These are phyloP conservation scores for Corythornis vintsioides DNA, from an alignment of 2,113 vertebrate species.

Conservation along the genomic window DNA sequence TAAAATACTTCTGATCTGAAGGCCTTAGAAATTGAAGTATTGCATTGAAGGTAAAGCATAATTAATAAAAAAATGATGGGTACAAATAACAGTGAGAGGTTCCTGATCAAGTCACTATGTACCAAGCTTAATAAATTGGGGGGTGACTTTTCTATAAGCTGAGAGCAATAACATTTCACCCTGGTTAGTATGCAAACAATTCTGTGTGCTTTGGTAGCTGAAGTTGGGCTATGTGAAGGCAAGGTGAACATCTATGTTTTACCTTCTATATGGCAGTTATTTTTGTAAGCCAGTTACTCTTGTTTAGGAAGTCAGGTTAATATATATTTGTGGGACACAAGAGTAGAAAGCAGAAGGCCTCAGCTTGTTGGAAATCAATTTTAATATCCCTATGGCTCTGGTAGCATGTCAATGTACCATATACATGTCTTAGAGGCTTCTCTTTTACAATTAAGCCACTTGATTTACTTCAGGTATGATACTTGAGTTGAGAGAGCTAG, in stretches of 20 bases:
- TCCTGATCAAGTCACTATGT: background rate
- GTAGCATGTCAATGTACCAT: constrained; percentile 7
- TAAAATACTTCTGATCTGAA: background rate
- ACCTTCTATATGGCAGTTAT: background rate
- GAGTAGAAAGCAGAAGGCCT: constrained; percentile 21
- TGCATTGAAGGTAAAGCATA: background rate
- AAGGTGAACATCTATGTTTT: background rate
- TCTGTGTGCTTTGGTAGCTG: background rate
- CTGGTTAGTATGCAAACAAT: background rate
- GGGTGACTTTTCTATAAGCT: background rate
- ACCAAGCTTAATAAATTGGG: background rate
- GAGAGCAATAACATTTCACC: background rate
- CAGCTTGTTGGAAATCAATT: constrained; percentile 55
- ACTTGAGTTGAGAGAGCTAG: background rate
- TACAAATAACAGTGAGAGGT: background rate
- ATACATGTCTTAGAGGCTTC: background rate
- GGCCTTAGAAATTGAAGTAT: background rate
- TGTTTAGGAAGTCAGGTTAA: background rate
- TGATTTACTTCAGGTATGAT: background rate
- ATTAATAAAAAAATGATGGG: background rate
- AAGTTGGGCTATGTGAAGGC: background rate
- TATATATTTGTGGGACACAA: background rate
- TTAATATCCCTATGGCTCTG: constrained; percentile 44
- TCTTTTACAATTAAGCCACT: constrained; percentile 12
- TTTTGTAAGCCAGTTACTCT: constrained; percentile 17